Conservation (phyloP, 2,888 invertebrate genomes). For the Melinaea marsaeus region DNA sequence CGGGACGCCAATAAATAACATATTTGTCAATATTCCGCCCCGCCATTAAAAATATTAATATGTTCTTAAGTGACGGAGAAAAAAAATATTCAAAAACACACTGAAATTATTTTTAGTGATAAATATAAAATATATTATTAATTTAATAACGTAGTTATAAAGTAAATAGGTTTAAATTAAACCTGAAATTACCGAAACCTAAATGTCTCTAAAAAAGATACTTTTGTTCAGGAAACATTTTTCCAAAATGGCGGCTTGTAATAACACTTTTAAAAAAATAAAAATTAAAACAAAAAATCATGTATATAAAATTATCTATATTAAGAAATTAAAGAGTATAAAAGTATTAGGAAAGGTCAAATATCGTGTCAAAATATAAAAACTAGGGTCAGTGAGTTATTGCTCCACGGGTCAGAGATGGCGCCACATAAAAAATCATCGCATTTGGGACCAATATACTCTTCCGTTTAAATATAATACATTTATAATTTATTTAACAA, state of each 20-base stretch:
- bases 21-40: slow-evolving; percentile 66
- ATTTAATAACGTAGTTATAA: neutral
- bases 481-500: neutral
- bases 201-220: too few relatives aligned
- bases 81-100: neutral
- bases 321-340: neutral
- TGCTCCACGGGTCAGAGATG: slow-evolving; percentile 42
- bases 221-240: too few relatives aligned
- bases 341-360: slow-evolving; percentile 22
- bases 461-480: neutral
- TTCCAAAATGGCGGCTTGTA: too few relatives aligned
- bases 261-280: too few relatives aligned
- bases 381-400: slow-evolving; percentile 48
- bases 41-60: slow-evolving; percentile 37
- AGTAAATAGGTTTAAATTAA: too few relatives aligned
- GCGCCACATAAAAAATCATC: slow-evolving; percentile 42
- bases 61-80: neutral
- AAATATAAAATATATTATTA: neutral
- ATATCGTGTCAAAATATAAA: slow-evolving; percentile 30
- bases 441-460: too few relatives aligned
- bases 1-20: slow-evolving; percentile 64
- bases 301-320: neutral
- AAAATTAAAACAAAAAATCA: neutral
- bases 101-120: too few relatives aligned
- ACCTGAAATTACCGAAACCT: too few relatives aligned